Conservation (phyloP, 2,888 invertebrate species). For the Phortica okadai region DNA sequence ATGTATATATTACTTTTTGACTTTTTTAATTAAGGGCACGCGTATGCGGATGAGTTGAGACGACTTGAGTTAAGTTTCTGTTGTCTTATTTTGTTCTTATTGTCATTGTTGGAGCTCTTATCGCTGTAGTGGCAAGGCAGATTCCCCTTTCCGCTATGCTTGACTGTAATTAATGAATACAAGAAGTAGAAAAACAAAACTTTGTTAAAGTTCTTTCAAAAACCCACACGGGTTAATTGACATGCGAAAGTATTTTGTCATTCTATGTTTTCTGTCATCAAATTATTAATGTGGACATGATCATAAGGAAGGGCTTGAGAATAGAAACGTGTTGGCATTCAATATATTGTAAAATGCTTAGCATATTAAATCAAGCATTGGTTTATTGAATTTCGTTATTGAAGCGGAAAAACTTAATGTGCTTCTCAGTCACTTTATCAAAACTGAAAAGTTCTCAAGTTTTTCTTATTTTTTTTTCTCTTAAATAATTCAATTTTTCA, state of each 20-base stretch:
- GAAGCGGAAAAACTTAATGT: no score
- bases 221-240: constrained; percentile 10
- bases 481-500: no score
- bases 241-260: constrained; percentile 15
- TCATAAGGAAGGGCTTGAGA: not conserved
- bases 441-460: no score
- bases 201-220: not conserved
- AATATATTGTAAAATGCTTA: not conserved
- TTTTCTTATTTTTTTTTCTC: no score
- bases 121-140: not conserved
- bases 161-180: no score
- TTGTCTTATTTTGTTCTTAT: not conserved
- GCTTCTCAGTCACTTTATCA: no score
- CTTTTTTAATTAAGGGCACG: constrained; percentile 30
- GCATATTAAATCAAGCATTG: not conserved
- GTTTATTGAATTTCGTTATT: not conserved
- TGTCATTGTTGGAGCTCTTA: not conserved
- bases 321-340: not conserved
- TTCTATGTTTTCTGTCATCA: not conserved
- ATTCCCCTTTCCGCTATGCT: not conserved
- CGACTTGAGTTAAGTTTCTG: not conserved
- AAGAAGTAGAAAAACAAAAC: not conserved
- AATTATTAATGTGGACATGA: not conserved
- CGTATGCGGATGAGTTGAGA: constrained; percentile 13
- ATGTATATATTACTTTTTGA: constrained; percentile 8